phyloP scores from a whole-genome alignment of 2,888 invertebrate genomes.

The Hofmannophila pseudospretella region DNA sequence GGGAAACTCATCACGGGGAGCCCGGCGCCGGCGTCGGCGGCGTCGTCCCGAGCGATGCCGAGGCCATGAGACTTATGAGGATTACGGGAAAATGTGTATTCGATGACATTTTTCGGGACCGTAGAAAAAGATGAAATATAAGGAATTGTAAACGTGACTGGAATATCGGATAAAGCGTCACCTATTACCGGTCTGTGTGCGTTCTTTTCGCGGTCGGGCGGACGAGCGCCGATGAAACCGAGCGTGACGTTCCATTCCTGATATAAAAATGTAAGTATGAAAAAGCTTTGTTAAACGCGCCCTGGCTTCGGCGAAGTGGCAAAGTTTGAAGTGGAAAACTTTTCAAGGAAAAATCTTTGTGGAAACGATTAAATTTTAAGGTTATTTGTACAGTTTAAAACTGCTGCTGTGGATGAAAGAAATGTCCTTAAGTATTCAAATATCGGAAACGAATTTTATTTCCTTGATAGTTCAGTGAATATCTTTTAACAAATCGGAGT shows the following conservation, averaged over 20 bases:
- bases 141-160: conserved; percentile 74
- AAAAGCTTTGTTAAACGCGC: conserved; percentile 76
- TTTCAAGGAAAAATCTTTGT: conserved; percentile 73
- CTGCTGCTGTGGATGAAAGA: conserved; percentile 30
- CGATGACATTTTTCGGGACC: conserved; percentile 76
- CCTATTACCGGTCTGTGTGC: conserved; percentile 71
- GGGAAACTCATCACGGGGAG: conserved; percentile 24
- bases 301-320: conserved; percentile 72
- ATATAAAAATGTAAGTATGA: conserved; percentile 76
- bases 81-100: conserved; percentile 77
- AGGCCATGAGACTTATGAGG: conserved; percentile 74
- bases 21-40: conserved; percentile 36
- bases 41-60: conserved; percentile 46
- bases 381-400: conserved; percentile 67
- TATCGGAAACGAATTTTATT: not conserved
- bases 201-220: conserved; percentile 71
- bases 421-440: conserved; percentile 38
- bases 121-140: conserved; percentile 77
- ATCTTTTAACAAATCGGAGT: no score
- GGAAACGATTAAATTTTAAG: conserved; percentile 73
- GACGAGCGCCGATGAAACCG: conserved; percentile 66
- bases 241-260: conserved; percentile 73
- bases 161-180: conserved; percentile 65
- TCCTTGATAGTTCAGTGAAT: not conserved
- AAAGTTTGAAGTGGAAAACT: conserved; percentile 77